These are phyloP conservation scores for Nebria brevicollis DNA, from an alignment of 2,888 invertebrate genomes.

Conservation along the genomic window DNA sequence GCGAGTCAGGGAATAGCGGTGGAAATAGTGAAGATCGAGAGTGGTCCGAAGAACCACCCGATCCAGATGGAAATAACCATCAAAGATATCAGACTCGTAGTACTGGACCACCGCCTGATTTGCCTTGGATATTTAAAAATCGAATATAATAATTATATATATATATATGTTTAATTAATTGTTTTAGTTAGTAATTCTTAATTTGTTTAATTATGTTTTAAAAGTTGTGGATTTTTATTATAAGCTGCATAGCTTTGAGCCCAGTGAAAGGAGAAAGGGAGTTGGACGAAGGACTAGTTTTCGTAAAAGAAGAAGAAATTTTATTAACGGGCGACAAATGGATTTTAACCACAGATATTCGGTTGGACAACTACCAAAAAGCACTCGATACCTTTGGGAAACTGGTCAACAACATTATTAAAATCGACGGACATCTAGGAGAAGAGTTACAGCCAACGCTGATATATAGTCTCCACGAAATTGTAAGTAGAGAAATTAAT, in stretches of 20 bases:
- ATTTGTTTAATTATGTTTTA: background rate
- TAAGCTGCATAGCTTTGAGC: background rate
- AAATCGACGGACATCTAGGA: background rate
- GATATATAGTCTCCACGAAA: background rate
- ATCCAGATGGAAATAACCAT: background rate
- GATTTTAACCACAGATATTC: conserved; percentile 21
- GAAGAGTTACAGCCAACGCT: background rate
- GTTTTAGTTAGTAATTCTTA: no score
- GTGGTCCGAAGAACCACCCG: background rate
- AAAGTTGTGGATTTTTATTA: background rate
- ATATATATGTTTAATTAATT: background rate
- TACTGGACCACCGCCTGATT: background rate
- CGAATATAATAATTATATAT: background rate
- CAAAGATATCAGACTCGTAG: background rate
- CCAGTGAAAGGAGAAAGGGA: background rate
- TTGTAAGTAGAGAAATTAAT: background rate
- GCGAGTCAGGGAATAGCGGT: no score
- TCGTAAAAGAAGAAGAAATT: conserved; percentile 23
- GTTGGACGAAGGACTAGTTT: conserved; percentile 23
- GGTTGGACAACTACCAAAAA: conserved; percentile 14
- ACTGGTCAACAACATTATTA: background rate
- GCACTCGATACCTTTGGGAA: background rate
- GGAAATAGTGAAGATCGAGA: no score
- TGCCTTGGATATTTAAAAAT: background rate
- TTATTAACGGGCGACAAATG: conserved; percentile 23